A percentile compares a stretch with the other conserved stretches of the same genome.
These are phyloP conservation scores for Polypedilum vanderplanki DNA, from an alignment of 1,140 invertebrate genomes.

Conservation along the genomic window DNA sequence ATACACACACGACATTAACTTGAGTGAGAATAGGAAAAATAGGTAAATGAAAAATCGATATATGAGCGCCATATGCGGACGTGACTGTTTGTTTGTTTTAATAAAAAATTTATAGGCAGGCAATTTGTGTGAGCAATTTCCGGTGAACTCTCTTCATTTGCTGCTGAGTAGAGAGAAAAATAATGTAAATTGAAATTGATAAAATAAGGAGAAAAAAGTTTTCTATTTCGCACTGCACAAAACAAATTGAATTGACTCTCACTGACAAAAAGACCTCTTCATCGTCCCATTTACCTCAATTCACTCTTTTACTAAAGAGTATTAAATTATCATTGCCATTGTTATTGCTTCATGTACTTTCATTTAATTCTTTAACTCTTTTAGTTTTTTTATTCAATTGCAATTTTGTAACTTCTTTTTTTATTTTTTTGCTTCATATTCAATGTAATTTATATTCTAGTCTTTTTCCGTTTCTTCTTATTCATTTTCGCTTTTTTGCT, in stretches of 20 bases:
- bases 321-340: constrained; percentile 10
- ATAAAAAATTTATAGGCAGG: constrained; percentile 5
- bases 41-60: neutral
- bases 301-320: neutral
- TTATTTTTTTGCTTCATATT: constrained; percentile 20
- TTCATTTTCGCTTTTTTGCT: neutral
- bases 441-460: constrained; percentile 24
- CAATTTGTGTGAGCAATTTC: neutral
- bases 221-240: neutral
- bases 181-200: neutral
- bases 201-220: neutral
- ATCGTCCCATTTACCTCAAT: constrained; percentile 24
- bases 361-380: constrained; percentile 23
- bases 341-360: constrained; percentile 20
- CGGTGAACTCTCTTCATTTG: neutral
- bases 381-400: neutral
- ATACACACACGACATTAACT: constrained; percentile 3
- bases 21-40: neutral
- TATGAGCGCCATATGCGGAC: neutral
- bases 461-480: constrained; percentile 23
- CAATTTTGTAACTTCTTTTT: neutral
- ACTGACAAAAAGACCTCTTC: neutral
- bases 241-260: neutral
- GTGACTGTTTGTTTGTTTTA: neutral
- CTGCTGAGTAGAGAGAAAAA: neutral